These are phyloP conservation scores for Crotalus helleri DNA, from an alignment of 2,113 vertebrate species.

Conservation along the genomic window DNA sequence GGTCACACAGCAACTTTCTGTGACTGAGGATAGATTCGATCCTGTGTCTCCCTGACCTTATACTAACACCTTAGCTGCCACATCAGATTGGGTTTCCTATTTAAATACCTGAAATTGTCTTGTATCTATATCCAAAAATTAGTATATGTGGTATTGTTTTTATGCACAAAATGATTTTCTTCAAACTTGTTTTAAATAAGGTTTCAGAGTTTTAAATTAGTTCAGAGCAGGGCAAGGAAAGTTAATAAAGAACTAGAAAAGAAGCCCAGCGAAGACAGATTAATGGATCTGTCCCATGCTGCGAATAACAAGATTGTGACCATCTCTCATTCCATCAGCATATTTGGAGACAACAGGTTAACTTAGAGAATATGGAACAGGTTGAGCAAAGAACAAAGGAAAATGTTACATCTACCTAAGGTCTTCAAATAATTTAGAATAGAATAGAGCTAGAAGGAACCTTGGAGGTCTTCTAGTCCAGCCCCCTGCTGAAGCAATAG, in stretches of 20 bases:
- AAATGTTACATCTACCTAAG: neutral
- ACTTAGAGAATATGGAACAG: neutral
- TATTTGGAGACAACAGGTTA: neutral
- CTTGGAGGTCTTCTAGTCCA: too few species aligned
- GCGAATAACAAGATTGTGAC: neutral
- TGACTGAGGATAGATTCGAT: neutral
- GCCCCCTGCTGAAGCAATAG: too few species aligned
- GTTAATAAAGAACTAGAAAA: neutral
- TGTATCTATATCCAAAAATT: neutral
- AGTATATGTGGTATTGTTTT: neutral
- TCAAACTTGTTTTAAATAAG: neutral
- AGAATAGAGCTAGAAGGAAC: too few species aligned
- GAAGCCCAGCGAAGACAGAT: neutral
- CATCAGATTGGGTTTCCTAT: neutral
- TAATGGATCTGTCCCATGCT: neutral
- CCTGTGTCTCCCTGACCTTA: neutral
- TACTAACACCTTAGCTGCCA: neutral
- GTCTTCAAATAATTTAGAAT: neutral
- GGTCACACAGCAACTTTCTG: neutral
- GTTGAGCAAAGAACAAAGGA: neutral
- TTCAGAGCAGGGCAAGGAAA: neutral
- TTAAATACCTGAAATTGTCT: neutral
- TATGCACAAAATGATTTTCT: neutral
- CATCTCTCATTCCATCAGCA: neutral
- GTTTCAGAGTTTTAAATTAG: neutral